Conservation (phyloP, 2,888 invertebrate genomes). For the Lepidonotus clava region DNA sequence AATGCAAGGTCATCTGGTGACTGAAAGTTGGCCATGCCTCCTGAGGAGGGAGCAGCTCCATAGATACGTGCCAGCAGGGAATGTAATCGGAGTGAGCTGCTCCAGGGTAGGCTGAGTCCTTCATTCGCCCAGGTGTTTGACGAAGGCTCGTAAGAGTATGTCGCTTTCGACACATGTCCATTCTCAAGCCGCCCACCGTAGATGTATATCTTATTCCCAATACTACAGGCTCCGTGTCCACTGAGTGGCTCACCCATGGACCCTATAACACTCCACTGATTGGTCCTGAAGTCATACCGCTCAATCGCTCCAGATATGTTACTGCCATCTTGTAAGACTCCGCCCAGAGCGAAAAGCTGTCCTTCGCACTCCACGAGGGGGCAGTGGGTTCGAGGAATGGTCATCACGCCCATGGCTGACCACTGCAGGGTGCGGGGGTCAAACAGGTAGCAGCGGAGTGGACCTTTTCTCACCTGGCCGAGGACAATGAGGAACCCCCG, state of each 20-base stretch:
- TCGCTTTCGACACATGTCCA: background rate
- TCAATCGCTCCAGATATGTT: background rate
- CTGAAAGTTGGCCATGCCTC: background rate
- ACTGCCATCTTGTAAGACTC: background rate
- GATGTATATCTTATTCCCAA: background rate
- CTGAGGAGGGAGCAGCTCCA: background rate
- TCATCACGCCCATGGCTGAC: background rate
- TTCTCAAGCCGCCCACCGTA: background rate
- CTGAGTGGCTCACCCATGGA: background rate
- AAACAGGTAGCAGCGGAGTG: background rate
- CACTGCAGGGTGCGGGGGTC: background rate
- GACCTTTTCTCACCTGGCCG: background rate
- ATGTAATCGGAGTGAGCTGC: background rate
- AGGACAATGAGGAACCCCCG: background rate
- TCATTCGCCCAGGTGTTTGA: background rate
- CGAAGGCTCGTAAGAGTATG: background rate
- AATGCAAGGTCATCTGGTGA: background rate
- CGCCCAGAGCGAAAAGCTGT: background rate
- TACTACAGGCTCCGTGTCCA: background rate
- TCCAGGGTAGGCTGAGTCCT: background rate
- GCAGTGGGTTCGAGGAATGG: background rate
- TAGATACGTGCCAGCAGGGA: background rate
- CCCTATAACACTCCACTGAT: background rate
- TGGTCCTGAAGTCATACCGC: background rate
- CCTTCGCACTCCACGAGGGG: background rate